Evolutionary conservation across 2,888 invertebrate genomes (phyloP).

Genomic region (Sepioteuthis lessoniana): DNA sequence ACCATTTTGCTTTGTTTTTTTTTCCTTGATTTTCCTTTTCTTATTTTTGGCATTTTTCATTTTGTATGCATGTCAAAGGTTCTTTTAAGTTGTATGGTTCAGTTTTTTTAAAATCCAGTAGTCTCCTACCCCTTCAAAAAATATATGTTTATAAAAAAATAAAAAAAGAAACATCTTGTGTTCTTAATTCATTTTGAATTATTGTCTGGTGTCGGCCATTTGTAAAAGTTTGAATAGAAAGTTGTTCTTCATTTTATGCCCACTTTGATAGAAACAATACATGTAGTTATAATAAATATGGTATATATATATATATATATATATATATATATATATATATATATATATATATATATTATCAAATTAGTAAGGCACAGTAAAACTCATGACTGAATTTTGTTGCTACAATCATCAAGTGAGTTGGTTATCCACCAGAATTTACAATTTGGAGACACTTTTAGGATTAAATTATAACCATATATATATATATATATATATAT

Average conservation of each 20-base stretch:
- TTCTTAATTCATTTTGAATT: background rate
- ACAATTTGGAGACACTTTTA: too few relatives aligned
- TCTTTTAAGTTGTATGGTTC: background rate
- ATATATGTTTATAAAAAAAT: background rate
- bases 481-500: too few relatives aligned
- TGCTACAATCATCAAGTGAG: too few relatives aligned
- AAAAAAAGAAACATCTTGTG: background rate
- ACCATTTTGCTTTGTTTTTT: background rate
- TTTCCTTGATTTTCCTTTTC: background rate
- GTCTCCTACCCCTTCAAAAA: background rate
- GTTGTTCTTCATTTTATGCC: too few relatives aligned
- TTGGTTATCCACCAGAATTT: too few relatives aligned
- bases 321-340: too few relatives aligned
- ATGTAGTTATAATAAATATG: too few relatives aligned
- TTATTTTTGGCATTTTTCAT: background rate
- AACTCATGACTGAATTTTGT: too few relatives aligned
- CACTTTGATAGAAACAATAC: background rate
- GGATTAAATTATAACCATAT: too few relatives aligned
- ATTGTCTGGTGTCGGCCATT: background rate
- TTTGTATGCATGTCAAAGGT: background rate
- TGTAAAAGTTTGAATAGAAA: background rate
- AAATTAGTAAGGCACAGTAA: too few relatives aligned
- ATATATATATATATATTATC: too few relatives aligned
- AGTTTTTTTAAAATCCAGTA: background rate
- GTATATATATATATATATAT: too few relatives aligned